These are phyloP conservation scores for Cathartes aura DNA, from an alignment of 2,113 vertebrate genomes.

Conservation along the genomic window DNA sequence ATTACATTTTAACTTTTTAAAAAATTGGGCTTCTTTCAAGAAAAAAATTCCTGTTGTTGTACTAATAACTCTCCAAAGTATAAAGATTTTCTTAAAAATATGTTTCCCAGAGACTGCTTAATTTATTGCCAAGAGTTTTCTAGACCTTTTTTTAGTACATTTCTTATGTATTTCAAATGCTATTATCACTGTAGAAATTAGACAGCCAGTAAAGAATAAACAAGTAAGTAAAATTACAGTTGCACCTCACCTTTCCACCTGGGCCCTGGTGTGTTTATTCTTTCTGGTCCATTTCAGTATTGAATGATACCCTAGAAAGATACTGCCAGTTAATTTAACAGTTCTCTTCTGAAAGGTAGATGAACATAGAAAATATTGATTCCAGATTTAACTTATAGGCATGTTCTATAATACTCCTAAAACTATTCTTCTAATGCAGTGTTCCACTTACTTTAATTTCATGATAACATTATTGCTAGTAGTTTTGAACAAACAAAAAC, in stretches of 20 bases:
- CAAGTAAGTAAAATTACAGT: neutral
- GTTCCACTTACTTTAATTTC: neutral
- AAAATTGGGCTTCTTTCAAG: neutral
- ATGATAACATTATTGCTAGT: neutral
- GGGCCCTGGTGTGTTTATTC: neutral
- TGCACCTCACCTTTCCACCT: neutral
- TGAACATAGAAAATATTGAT: neutral
- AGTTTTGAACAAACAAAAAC: neutral
- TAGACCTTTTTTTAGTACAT: neutral
- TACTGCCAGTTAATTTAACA: neutral
- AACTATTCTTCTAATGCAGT: neutral
- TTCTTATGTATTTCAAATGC: neutral
- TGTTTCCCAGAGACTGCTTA: neutral
- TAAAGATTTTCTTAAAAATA: neutral
- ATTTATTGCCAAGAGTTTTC: neutral
- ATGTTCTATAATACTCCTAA: neutral
- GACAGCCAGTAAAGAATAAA: neutral
- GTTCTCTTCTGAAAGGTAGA: neutral
- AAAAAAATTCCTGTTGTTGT: neutral
- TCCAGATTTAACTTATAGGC: neutral
- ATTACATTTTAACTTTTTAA: neutral
- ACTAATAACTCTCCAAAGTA: neutral
- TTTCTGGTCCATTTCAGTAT: neutral
- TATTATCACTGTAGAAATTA: neutral
- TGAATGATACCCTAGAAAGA: neutral